These are phyloP conservation scores for Eonycteris spelaea DNA, from an alignment of 2,113 vertebrate species.

Conservation along the genomic window DNA sequence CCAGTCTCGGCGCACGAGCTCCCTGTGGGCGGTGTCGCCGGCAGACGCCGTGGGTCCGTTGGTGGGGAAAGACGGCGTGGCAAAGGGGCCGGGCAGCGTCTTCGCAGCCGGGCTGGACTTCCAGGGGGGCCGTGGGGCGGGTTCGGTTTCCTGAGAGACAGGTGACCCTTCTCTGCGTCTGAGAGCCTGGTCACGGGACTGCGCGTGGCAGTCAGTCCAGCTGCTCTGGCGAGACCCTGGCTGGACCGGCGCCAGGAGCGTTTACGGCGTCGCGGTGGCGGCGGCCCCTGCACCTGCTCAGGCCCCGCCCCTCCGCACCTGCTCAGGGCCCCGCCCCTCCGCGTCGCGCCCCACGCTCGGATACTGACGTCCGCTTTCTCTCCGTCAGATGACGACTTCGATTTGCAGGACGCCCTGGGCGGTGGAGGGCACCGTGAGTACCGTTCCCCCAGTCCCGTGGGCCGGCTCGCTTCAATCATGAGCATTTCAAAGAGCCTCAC, in stretches of 20 bases:
- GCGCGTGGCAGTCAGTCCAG: rapidly evolving
- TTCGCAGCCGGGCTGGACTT: not conserved
- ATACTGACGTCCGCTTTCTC: rapidly evolving
- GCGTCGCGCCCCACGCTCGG: rapidly evolving
- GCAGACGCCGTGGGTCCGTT: no score
- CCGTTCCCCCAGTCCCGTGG: rapidly evolving
- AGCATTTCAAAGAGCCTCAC: not conserved
- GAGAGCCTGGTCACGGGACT: not conserved
- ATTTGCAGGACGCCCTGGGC: not conserved
- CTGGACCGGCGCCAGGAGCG: no score
- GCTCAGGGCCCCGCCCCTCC: no score
- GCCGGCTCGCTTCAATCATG: not conserved
- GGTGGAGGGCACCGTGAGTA: not conserved
- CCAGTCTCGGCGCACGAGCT: no score
- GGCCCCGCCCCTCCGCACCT: no score
- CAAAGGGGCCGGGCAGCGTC: no score
- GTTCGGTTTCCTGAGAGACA: no score
- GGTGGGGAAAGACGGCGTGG: no score
- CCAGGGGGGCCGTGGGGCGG: not conserved
- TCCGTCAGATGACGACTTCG: not conserved
- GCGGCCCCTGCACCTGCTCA: rapidly evolving
- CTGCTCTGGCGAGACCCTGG: no score
- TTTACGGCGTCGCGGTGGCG: rapidly evolving
- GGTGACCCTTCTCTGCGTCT: no score
- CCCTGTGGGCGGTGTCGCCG: no score